These are phyloP conservation scores for Ammodytes dubius DNA, from an alignment of 2,113 vertebrate genomes.

Conservation along the genomic window DNA sequence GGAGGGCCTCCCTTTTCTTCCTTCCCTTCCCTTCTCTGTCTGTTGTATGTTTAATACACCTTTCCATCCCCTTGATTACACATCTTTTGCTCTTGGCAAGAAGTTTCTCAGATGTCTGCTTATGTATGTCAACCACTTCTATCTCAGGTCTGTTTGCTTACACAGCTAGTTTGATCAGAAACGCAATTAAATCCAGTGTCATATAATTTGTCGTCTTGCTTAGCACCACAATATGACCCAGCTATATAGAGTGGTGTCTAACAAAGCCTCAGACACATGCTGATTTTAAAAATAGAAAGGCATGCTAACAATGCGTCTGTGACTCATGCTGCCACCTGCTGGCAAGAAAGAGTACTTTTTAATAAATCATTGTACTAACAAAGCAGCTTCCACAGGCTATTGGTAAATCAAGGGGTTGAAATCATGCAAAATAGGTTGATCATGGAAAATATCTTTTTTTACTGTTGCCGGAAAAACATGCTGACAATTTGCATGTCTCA, in stretches of 20 bases:
- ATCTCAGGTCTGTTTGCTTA: background rate
- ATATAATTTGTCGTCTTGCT: conserved; percentile 18
- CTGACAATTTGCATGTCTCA: background rate
- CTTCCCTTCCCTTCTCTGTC: conserved; percentile 13
- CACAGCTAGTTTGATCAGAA: background rate
- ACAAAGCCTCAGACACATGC: conserved; percentile 77
- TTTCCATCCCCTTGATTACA: background rate
- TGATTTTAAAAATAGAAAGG: conserved; percentile 80
- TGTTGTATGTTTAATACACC: conserved; percentile 40
- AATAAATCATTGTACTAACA: background rate
- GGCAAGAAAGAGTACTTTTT: conserved; percentile 22
- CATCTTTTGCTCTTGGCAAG: background rate
- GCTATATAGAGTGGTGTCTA: conserved; percentile 66
- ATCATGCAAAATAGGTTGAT: background rate
- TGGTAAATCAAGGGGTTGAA: background rate
- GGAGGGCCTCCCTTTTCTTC: conserved; percentile 29
- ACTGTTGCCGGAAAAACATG: background rate
- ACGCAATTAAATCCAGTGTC: conserved; percentile 19
- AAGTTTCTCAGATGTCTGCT: background rate
- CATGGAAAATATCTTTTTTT: background rate
- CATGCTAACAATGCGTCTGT: conserved; percentile 50
- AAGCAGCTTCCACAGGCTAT: background rate
- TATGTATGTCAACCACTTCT: background rate
- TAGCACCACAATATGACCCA: conserved; percentile 42
- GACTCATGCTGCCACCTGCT: conserved; percentile 79